Percentiles rank a stretch among this genome's conserved stretches.
These are phyloP conservation scores for Mizuhopecten yessoensis DNA, from an alignment of 1,140 invertebrate species.

Conservation along the genomic window DNA sequence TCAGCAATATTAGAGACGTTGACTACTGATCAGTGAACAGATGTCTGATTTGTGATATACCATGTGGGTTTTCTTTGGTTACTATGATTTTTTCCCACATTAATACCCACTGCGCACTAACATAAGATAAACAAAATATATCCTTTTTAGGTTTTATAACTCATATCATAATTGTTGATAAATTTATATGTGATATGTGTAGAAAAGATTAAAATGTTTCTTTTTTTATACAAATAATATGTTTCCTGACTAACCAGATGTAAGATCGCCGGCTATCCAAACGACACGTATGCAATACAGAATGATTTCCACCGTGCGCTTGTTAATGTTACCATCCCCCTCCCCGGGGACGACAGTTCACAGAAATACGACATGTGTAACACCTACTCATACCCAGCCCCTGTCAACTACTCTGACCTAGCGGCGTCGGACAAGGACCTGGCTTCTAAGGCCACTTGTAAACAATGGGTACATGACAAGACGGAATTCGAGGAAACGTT, in stretches of 20 bases:
- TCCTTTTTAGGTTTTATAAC: no score
- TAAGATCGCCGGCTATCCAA: slow-evolving; percentile 44
- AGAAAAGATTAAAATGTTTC: no score
- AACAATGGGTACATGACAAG: slow-evolving; percentile 61
- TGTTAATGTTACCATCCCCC: slow-evolving; percentile 49
- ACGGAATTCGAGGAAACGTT: slow-evolving; percentile 52
- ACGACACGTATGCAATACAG: slow-evolving; percentile 49
- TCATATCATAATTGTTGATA: no score
- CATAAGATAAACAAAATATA: no score
- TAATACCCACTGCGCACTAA: no score
- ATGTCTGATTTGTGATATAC: no score
- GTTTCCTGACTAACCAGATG: neutral
- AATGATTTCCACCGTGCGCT: slow-evolving; percentile 11
- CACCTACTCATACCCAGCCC: neutral
- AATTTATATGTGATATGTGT: no score
- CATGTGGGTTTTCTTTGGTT: no score
- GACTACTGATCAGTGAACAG: no score
- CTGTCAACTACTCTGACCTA: neutral
- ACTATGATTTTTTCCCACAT: no score
- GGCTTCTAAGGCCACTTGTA: slow-evolving; percentile 47
- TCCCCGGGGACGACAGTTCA: neutral
- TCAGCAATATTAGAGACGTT: no score
- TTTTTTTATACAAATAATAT: no score
- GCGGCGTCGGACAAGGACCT: neutral
- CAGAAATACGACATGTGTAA: slow-evolving; percentile 43